Conservation (phyloP, 2,888 invertebrate species). For the Drosophila villosipedis region DNA sequence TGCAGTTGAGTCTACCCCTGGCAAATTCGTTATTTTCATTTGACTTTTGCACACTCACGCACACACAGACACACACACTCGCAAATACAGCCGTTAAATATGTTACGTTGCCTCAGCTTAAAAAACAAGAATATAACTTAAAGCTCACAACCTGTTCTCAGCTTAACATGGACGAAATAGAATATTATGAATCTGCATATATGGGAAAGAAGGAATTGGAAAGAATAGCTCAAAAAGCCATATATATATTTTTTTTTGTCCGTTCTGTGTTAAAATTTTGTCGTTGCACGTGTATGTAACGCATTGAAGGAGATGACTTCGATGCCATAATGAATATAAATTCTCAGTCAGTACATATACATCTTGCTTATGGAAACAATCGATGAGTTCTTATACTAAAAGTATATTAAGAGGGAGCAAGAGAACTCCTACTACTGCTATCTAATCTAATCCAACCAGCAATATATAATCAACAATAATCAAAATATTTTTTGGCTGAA, state of each 20-base stretch:
- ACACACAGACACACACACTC: background rate
- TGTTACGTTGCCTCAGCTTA: slow-evolving; percentile 63
- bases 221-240: background rate
- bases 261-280: background rate
- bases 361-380: background rate
- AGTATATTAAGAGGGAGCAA: background rate
- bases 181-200: background rate
- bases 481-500: background rate
- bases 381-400: background rate
- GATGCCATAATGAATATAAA: background rate
- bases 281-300: background rate
- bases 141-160: slow-evolving; percentile 13
- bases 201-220: background rate
- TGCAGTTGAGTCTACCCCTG: slow-evolving; percentile 5
- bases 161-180: background rate
- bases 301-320: background rate
- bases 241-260: background rate
- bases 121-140: slow-evolving; percentile 62
- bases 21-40: slow-evolving; percentile 30
- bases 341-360: background rate
- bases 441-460: background rate
- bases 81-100: slow-evolving; percentile 41
- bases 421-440: background rate
- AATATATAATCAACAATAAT: background rate
- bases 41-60: background rate